These are phyloP conservation scores for Patagioenas fasciata DNA, from an alignment of 2,113 vertebrate species.

Conservation along the genomic window DNA sequence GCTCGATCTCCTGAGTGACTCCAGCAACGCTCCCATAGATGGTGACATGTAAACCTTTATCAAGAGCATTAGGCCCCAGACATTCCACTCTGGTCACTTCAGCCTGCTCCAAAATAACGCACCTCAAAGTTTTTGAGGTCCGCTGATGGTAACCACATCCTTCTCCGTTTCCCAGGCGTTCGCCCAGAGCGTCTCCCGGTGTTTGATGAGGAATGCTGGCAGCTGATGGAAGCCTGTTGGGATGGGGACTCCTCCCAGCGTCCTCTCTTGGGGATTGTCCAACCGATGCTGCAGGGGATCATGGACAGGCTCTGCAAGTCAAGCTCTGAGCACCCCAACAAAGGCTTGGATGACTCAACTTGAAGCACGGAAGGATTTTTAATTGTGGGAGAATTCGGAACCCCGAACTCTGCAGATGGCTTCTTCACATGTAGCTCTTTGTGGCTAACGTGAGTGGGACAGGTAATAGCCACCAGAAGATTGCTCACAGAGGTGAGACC, in stretches of 20 bases:
- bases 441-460: constrained; percentile 5
- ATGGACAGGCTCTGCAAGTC: constrained; percentile 87
- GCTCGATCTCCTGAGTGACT: not conserved
- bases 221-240: constrained; percentile 99
- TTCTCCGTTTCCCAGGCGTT: constrained; percentile 76
- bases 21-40: not conserved
- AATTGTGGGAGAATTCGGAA: constrained; percentile 12
- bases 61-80: not conserved
- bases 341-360: constrained; percentile 89
- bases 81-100: not conserved
- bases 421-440: constrained; percentile 1
- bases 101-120: not conserved
- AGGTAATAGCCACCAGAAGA: not conserved
- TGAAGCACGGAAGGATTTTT: constrained; percentile 69
- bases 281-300: constrained; percentile 92
- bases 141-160: not conserved
- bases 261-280: constrained; percentile 93
- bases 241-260: constrained; percentile 90
- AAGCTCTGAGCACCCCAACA: constrained; percentile 71
- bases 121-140: not conserved
- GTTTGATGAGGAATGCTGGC: constrained; percentile 98
- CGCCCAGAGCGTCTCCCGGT: constrained; percentile 86
- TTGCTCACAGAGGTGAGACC: not conserved
- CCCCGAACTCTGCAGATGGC: not conserved
- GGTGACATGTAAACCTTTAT: not conserved